These are phyloP conservation scores for Strigops habroptila DNA, from an alignment of 2,113 vertebrate species.

Conservation along the genomic window DNA sequence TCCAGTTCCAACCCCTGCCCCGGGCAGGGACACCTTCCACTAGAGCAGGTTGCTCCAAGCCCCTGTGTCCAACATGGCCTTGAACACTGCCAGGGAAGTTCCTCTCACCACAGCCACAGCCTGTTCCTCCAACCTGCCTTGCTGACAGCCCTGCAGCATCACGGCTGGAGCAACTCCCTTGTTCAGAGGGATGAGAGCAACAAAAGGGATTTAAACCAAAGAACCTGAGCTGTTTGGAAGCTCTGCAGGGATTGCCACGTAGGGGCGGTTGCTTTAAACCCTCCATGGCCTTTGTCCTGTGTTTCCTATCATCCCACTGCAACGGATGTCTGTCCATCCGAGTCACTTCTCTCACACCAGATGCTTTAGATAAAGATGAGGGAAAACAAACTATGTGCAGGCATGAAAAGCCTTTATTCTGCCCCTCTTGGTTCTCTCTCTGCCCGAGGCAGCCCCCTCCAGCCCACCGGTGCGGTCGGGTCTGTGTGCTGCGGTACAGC, in stretches of 20 bases:
- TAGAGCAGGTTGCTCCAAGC: too few relatives aligned
- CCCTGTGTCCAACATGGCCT: too few relatives aligned
- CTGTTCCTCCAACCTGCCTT: too few relatives aligned
- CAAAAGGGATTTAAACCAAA: neutral
- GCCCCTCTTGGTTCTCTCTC: neutral
- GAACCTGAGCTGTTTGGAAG: neutral
- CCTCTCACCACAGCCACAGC: too few relatives aligned
- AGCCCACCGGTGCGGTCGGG: neutral
- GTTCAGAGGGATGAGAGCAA: neutral
- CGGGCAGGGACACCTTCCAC: too few relatives aligned
- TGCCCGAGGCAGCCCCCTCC: neutral
- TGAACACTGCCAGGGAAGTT: too few relatives aligned
- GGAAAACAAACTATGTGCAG: neutral
- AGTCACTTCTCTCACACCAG: neutral
- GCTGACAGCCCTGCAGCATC: too few relatives aligned
- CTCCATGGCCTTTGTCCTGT: neutral
- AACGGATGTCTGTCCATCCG: fast-evolving
- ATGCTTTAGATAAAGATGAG: neutral
- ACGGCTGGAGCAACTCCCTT: too few relatives aligned
- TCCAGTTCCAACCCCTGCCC: too few relatives aligned
- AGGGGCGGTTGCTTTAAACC: neutral
- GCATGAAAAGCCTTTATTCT: neutral
- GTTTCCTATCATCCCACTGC: neutral
- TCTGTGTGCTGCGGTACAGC: neutral
- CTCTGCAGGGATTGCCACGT: neutral